A percentile compares a stretch with the other conserved stretches of the same genome.
Evolutionary conservation across 2,113 vertebrate species (phyloP).

Genomic region (Mormoops blainvillei): DNA sequence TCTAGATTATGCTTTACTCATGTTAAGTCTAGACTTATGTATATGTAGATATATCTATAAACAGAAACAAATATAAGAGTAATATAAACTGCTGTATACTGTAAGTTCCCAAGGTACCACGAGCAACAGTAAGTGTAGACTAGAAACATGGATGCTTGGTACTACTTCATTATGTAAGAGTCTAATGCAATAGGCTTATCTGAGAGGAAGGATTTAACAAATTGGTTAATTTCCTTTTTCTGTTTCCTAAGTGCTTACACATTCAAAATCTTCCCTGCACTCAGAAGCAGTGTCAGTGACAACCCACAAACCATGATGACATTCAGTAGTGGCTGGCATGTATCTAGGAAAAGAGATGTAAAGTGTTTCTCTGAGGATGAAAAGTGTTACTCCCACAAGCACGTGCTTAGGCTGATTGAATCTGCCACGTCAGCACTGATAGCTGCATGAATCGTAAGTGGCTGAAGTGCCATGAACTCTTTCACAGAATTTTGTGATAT

Average conservation of each 20-base stretch:
- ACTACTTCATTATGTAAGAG: neutral
- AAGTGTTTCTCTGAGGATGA: neutral
- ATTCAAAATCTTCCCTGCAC: neutral
- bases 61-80: neutral
- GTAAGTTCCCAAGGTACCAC: neutral
- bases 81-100: neutral
- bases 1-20: neutral
- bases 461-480: fast-evolving
- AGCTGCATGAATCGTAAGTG: neutral
- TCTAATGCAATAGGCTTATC: neutral
- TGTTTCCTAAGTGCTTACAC: neutral
- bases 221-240: neutral
- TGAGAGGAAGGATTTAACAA: neutral
- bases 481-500: neutral
- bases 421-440: neutral
- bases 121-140: neutral
- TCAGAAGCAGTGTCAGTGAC: neutral
- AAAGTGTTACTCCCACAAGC: neutral
- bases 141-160: neutral
- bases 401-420: neutral
- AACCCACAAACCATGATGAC: neutral
- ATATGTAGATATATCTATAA: neutral
- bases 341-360: neutral
- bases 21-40: neutral
- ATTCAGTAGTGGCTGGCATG: neutral